Evolutionary conservation across 2,113 vertebrate species (phyloP), one percentile per base, ranked within the genome.

Genomic region (Oryzias woworae): DNA sequence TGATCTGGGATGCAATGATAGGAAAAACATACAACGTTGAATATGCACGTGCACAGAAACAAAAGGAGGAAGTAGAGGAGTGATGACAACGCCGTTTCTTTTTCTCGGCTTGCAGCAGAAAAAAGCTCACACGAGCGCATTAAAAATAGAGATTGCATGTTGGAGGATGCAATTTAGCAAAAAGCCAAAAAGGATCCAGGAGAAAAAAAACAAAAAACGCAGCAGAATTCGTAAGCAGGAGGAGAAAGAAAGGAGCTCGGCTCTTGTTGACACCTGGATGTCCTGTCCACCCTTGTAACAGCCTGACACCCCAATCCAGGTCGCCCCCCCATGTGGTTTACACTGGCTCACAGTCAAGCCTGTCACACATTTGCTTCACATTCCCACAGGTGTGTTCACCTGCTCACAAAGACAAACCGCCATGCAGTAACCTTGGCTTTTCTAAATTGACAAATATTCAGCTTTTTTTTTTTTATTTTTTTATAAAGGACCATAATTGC

Each of bases 201-300:
- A n/a, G 26, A 28, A 70, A 14, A 36, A 18, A 12, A 14, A 18
- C 20, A 22, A 36, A 66, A 71, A 28, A 46, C 18, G 24, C n/a
- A 48, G 44, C 59, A 42, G 44, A 55, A 65, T 41, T 36, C 16
- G 5, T 17, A 45, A 14, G 17, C 44, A 64, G 10, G 31, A 77
- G 46, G 71, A n/a, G 28, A 60, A 64, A 51, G 22, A 24, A 58
- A 7, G 23, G 66, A 49, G 53, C 23, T 41, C 16, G 52, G 42
- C 63, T 69, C 63, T 74, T 54, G 46, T 52, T 78, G 80, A 82
- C 78, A 73, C 80, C 81, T 87, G 83, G 87, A 86, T 59, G 82
- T 87, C 82, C 78, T 71, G 36, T 62, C 70, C 73, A 82, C 72
- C 87, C 89, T 90, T 89, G 86, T 88, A 70, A 82, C 48, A 45